Percentiles rank a stretch among this genome's conserved stretches.
Evolutionary conservation across 2,888 invertebrate species (phyloP).

Genomic region (Lasioglossum lativentre): DNA sequence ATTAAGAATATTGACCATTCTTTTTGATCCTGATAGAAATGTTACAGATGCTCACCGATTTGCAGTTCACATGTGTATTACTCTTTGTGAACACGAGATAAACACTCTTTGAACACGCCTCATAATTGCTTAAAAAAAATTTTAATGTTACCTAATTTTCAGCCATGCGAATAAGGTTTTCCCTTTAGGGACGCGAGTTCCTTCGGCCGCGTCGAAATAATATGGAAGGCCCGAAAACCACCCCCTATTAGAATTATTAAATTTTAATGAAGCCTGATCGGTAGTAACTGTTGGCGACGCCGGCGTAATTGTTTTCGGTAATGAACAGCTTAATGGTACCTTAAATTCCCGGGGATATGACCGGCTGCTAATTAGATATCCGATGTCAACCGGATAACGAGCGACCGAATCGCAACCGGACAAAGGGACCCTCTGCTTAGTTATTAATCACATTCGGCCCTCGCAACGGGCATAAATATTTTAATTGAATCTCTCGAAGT

Average conservation of each 20-base stretch:
- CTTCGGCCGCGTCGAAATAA: not conserved
- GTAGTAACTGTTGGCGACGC: constrained; percentile 5
- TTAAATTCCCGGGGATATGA: constrained; percentile 5
- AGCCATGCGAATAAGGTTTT: not conserved
- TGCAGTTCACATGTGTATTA: too few species aligned
- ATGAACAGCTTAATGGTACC: constrained; percentile 6
- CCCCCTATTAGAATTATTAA: not conserved
- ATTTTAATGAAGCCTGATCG: constrained; percentile 16
- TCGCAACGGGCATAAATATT: not conserved
- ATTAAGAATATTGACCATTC: not conserved
- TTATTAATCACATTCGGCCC: not conserved
- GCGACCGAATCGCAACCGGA: not conserved
- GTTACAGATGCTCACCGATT: not conserved
- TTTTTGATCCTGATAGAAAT: not conserved
- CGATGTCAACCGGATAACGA: constrained; percentile 18
- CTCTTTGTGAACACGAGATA: not conserved
- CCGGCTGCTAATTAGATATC: constrained; percentile 6
- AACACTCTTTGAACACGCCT: not conserved
- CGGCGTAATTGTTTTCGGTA: constrained; percentile 10
- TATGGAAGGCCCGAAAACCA: not conserved
- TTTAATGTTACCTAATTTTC: not conserved
- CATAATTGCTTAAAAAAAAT: not conserved
- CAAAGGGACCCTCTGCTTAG: not conserved
- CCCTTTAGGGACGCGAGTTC: not conserved
- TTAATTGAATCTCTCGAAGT: not conserved